These are phyloP conservation scores for Serilophus lunatus DNA, from an alignment of 2,113 vertebrate species.

Conservation along the genomic window DNA sequence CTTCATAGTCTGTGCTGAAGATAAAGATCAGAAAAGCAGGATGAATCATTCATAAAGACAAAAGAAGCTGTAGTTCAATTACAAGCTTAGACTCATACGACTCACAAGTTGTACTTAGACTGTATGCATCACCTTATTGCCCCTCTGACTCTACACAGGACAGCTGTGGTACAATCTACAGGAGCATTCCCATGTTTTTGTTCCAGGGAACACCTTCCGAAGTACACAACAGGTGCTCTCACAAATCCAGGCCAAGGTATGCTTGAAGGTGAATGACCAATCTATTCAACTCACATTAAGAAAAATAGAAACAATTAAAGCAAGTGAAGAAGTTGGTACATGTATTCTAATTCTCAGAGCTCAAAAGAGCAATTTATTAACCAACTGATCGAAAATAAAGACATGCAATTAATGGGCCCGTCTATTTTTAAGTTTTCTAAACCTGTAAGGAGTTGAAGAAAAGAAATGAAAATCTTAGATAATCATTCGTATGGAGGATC, in stretches of 20 bases:
- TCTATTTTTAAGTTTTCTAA: neutral
- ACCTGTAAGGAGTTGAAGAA: neutral
- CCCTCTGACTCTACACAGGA: neutral
- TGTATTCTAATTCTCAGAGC: neutral
- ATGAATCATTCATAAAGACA: neutral
- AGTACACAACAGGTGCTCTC: neutral
- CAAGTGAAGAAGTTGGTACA: neutral
- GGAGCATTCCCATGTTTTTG: neutral
- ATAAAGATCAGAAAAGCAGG: slow-evolving; percentile 9
- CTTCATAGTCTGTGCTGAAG: neutral
- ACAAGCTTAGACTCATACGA: neutral
- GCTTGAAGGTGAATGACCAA: neutral
- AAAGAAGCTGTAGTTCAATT: neutral
- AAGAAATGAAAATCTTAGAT: neutral
- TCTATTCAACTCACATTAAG: neutral
- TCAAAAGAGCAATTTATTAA: neutral
- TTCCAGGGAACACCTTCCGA: neutral
- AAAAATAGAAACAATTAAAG: neutral
- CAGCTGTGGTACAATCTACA: neutral
- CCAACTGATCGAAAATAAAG: neutral
- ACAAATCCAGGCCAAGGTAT: neutral
- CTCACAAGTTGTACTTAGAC: fast-evolving
- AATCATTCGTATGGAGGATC: neutral
- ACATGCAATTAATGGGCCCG: fast-evolving
- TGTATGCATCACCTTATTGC: fast-evolving